Base-by-base conservation (phyloP, 2,113 vertebrate species). In the Megaptera novaeangliae region DNA sequence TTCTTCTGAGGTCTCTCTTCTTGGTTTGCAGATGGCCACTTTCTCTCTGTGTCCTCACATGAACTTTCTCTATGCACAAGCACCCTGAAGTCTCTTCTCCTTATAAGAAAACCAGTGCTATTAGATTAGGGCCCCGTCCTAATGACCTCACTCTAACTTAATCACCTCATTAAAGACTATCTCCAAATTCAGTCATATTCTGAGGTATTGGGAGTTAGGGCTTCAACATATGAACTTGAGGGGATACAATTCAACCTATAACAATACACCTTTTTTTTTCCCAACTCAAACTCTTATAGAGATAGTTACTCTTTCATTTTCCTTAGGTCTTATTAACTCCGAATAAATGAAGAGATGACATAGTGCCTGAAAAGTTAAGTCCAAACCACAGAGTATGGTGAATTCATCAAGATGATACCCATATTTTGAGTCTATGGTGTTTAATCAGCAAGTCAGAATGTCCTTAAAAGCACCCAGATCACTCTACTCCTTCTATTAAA, bases 191-290 rank as follows among this genome's bases (percentile, higher is more conserved):
- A 44, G 14, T 61, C 23, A 80, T 21, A 63, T 13, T 80, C 31
- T 74, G n/a, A 69, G 4, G 15, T 75, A n/a, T 31, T 68, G 4
- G 6, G 0, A 14, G 2, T 57, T 55, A 69, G 1, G 8, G 0
- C 29, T 36, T 75, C 8, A 80, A 15, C 14, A 82, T 11, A 69
- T 10, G 25, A 82, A 87, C 59, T 81, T 3, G 11, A 7, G 5
- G 44, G 39, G 17, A 31, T 8, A 57, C 29, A 63, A 55, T 64
- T 39, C 41, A 64, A 13, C 1, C n/a, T 6, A 9, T n/a, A 85
- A 49, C 1, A 52, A 41, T 46, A 68, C 1, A 21, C 41, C 8
- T 20, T n/a, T 25, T 11, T 81, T 41, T n/a, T 77, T n/a, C 11
- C 23, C 8, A 68, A 64, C 8, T 80, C 18, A n/a, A 57, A 20